A percentile compares a stretch with the other conserved stretches of the same genome.
phyloP scores from a whole-genome alignment of 2,888 invertebrate species.

The Meiosimyza decipiens region DNA sequence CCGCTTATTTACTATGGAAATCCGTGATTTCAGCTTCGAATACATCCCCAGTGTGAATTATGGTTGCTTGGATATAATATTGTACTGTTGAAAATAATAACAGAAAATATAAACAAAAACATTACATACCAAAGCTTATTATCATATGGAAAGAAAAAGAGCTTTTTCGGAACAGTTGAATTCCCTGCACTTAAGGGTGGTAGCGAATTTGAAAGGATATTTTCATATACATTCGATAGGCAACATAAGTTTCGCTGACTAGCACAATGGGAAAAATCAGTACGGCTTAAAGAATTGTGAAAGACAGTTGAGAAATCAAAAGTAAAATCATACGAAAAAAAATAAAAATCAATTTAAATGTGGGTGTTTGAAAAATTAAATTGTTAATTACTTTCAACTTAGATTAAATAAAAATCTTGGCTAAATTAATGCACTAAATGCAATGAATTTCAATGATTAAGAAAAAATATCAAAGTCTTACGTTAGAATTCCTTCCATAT shows the following conservation, averaged over 20 bases:
- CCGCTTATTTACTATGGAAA: too few species aligned
- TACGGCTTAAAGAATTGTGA: slow-evolving; percentile 42
- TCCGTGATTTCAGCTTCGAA: too few species aligned
- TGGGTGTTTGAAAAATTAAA: slow-evolving; percentile 2
- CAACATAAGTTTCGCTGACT: slow-evolving; percentile 15
- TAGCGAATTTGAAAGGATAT: slow-evolving; percentile 6
- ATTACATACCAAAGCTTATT: slow-evolving; percentile 8
- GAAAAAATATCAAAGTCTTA: too few species aligned
- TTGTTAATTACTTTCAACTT: too few species aligned
- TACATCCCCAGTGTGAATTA: too few species aligned
- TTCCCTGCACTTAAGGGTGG: slow-evolving; percentile 24
- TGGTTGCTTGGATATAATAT: too few species aligned
- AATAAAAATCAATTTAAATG: slow-evolving; percentile 30
- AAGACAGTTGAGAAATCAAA: slow-evolving; percentile 39
- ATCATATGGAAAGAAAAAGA: slow-evolving; percentile 19
- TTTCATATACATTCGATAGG: slow-evolving; percentile 8
- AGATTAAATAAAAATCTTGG: too few species aligned
- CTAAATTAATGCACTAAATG: neutral
- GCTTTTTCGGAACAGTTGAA: slow-evolving; percentile 13
- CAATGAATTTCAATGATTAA: neutral
- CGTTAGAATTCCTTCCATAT: too few species aligned
- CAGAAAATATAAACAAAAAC: slow-evolving; percentile 21
- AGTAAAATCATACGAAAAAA: slow-evolving; percentile 3
- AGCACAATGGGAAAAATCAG: slow-evolving; percentile 40
- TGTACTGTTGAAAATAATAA: too few species aligned